Base-by-base conservation (phyloP, 2,797 vertebrate species). In the Alexandromys oeconomus region DNA sequence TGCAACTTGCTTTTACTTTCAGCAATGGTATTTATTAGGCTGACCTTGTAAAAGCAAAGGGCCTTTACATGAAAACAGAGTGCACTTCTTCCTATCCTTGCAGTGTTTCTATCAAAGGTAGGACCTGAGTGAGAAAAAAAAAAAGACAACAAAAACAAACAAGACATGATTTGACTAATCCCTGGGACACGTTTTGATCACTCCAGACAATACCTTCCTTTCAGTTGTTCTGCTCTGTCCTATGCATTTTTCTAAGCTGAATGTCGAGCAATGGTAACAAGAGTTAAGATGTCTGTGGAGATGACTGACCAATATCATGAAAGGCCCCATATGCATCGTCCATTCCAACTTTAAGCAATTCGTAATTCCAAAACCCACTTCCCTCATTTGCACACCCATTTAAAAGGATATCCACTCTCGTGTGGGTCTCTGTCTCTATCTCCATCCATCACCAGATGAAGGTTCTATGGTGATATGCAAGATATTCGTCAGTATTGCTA, bases 161-260 rank as follows among this genome's bases (percentile, higher is more conserved):
- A 59, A 59, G 1, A 37, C 40, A 12, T 25, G 37, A 89, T 91
- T 88, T 81, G 82, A 87, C 91, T 86, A 80, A 54, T 48, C 63
- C 8, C 71, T 80, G 63, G 46, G 40, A 94, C 86, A 93, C 90
- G 93, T 84, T 93, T 78, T 79, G 31, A 2, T 87, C 71, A 78
- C 51, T 93, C 87, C 63, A 93, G 76, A 54, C 89, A 87, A 81
- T 51, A 46, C 29, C 57, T 95, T 84, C 81, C 61, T 48, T 69
- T 93, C 74, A 88, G 77, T 90, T 85, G 54, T 11, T n/a, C 84
- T 90, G 91, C 65, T 57, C 76, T 84, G 69, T 23, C 23, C 73
- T 93, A 0, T 29, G 54, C 23, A 48, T 31, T 88, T 88, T 69
- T 77, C 76, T 15, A 85, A 92, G 91, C 31, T 34, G 85, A 92